These are phyloP conservation scores for Sula dactylatra DNA, from an alignment of 2,113 vertebrate species.

Conservation along the genomic window DNA sequence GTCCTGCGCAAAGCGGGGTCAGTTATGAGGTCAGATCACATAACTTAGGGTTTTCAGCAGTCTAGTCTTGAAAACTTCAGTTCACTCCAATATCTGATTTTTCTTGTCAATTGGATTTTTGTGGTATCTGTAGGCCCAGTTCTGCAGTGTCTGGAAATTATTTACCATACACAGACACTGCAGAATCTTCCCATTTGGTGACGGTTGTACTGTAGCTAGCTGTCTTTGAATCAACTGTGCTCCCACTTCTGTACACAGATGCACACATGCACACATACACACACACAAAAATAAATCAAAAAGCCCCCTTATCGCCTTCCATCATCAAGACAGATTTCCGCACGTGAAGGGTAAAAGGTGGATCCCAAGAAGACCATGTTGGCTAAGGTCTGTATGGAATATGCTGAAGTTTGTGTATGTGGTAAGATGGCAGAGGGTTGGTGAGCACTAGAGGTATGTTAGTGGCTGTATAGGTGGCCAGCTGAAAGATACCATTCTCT, in stretches of 20 bases:
- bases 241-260: background rate
- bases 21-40: background rate
- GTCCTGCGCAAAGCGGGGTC: background rate
- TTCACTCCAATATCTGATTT: background rate
- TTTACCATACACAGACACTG: background rate
- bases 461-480: background rate
- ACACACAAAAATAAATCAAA: background rate
- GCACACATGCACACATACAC: too few relatives aligned
- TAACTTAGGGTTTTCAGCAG: background rate
- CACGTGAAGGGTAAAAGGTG: fast-evolving
- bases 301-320: background rate
- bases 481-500: background rate
- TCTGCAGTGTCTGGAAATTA: background rate
- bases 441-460: background rate
- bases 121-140: background rate
- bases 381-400: background rate
- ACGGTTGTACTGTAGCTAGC: background rate
- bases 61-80: background rate
- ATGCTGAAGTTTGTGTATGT: background rate
- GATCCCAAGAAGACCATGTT: background rate
- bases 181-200: background rate
- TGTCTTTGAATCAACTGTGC: background rate
- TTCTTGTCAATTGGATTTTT: background rate
- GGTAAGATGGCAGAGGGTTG: background rate
- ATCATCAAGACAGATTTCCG: background rate